Percentiles rank a stretch among this genome's conserved stretches.
Conservation (phyloP, 2,888 invertebrate genomes). For the Drosophila paucipuncta region DNA sequence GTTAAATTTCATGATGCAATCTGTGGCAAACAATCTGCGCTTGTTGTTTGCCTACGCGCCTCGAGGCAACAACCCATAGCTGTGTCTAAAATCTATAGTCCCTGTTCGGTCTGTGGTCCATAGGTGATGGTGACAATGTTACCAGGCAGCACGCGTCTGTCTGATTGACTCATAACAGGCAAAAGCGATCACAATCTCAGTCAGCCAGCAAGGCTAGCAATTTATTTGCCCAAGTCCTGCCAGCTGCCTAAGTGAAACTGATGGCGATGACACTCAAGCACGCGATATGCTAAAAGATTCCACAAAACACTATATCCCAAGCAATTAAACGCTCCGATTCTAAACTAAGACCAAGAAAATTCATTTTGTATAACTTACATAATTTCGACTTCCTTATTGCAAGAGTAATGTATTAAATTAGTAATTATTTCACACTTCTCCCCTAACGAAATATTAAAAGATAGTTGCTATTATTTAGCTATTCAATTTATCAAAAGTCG, state of each 20-base stretch:
- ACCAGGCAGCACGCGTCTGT: slow-evolving; percentile 50
- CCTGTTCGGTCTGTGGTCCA: slow-evolving; percentile 4
- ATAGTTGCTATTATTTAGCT: neutral
- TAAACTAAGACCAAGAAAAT: neutral
- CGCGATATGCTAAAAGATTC: slow-evolving; percentile 54
- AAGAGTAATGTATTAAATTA: neutral
- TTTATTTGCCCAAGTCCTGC: slow-evolving; percentile 70
- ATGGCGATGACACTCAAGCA: slow-evolving; percentile 65
- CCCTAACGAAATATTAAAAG: neutral
- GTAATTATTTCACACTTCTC: neutral
- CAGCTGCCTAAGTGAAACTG: slow-evolving; percentile 65
- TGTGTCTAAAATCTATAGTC: slow-evolving; percentile 15
- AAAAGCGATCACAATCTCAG: slow-evolving; percentile 66
- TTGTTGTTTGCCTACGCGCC: slow-evolving; percentile 66
- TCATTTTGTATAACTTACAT: neutral
- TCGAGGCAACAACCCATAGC: slow-evolving; percentile 18
- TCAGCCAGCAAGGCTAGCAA: slow-evolving; percentile 40
- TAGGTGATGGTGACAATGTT: slow-evolving; percentile 78
- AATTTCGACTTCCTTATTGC: neutral
- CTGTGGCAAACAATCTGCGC: slow-evolving; percentile 68
- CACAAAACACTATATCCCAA: neutral
- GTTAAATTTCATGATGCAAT: slow-evolving; percentile 79
- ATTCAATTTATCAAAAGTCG: neutral
- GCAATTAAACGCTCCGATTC: slow-evolving; percentile 28
- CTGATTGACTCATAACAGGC: slow-evolving; percentile 80